phyloP scores from a whole-genome alignment of 2,113 vertebrate genomes.

The Lampris megalopsis region DNA sequence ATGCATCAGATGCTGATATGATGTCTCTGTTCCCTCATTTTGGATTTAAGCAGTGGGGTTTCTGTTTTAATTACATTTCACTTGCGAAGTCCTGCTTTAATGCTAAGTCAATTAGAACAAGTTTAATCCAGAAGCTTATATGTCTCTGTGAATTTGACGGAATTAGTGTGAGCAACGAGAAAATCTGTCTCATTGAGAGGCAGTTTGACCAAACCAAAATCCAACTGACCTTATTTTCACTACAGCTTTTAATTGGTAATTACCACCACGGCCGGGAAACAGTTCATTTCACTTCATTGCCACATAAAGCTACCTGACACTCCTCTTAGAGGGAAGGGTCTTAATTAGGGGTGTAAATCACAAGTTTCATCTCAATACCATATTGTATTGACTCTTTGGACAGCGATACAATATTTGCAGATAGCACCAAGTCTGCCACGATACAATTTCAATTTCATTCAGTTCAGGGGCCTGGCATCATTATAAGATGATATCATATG shows the following conservation, averaged over 20 bases:
- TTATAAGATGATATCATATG: too few relatives aligned
- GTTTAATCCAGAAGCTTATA: slow-evolving; percentile 36
- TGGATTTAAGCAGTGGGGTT: background rate
- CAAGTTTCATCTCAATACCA: too few relatives aligned
- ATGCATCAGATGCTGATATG: slow-evolving; percentile 29
- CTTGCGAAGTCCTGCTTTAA: slow-evolving; percentile 23
- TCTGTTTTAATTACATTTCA: slow-evolving; percentile 22
- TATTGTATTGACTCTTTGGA: too few relatives aligned
- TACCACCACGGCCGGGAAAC: background rate
- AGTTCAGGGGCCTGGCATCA: too few relatives aligned
- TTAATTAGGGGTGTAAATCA: too few relatives aligned
- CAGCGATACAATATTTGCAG: too few relatives aligned
- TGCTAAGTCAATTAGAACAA: slow-evolving; percentile 32
- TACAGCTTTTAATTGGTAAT: background rate
- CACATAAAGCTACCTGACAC: too few relatives aligned
- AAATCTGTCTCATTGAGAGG: slow-evolving; percentile 26
- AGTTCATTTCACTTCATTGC: too few relatives aligned
- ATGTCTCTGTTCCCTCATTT: slow-evolving; percentile 20
- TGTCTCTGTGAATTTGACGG: slow-evolving; percentile 31
- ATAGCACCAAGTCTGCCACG: too few relatives aligned
- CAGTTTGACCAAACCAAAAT: background rate
- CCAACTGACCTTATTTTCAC: background rate
- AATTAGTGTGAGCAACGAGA: slow-evolving; percentile 22
- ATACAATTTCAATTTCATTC: too few relatives aligned
- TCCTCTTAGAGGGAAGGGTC: too few relatives aligned